phyloP scores from a whole-genome alignment of 2,113 vertebrate genomes.

The Vulpes vulpes region DNA sequence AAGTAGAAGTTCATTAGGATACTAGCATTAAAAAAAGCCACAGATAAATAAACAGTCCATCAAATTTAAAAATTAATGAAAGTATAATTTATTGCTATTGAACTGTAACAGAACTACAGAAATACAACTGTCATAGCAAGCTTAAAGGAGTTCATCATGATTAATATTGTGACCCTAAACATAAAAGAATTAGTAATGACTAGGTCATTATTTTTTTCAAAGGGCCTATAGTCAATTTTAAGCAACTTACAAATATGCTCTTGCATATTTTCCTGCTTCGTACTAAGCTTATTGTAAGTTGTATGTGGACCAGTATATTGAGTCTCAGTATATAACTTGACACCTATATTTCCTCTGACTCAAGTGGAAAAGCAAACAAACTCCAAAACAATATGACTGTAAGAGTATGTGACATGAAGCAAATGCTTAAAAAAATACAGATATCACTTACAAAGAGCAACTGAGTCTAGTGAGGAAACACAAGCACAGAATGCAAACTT shows the following conservation, averaged over 20 bases:
- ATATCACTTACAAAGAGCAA: not conserved
- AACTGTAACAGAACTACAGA: slow-evolving; percentile 58
- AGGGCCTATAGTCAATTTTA: slow-evolving; percentile 45
- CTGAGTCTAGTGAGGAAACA: not conserved
- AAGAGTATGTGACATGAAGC: not conserved
- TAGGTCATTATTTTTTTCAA: not conserved
- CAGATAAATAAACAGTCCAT: slow-evolving; percentile 58
- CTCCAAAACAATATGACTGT: not conserved
- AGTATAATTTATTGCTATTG: slow-evolving; percentile 56
- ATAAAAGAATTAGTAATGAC: slow-evolving; percentile 68
- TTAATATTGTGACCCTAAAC: slow-evolving; percentile 65
- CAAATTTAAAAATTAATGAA: slow-evolving; percentile 65
- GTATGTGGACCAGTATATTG: not conserved
- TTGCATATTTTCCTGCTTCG: slow-evolving; percentile 14
- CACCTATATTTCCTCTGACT: not conserved
- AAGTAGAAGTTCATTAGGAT: not conserved
- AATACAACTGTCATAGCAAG: slow-evolving; percentile 1
- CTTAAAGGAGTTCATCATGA: slow-evolving; percentile 10
- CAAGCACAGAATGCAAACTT: not conserved
- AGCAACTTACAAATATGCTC: not conserved
- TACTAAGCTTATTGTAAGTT: not conserved
- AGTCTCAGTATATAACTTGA: not conserved
- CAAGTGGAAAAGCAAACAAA: not conserved
- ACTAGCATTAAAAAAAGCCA: not conserved
- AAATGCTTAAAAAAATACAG: not conserved